Base-by-base conservation (phyloP, 2,113 vertebrate genomes). In the Brachyhypopomus gauderio region DNA sequence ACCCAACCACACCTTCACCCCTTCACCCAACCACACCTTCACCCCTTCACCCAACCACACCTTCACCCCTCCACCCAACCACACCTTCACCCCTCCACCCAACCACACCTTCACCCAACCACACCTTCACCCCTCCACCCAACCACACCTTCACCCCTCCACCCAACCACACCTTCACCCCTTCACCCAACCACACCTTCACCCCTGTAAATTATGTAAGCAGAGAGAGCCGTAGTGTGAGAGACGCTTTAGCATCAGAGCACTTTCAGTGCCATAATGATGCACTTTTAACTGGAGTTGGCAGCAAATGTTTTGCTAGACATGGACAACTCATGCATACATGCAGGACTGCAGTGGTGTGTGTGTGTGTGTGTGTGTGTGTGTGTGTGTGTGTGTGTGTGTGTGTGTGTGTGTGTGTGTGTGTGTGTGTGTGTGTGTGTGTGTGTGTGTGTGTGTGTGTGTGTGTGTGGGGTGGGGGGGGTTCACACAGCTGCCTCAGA, bases 131-230 rank as follows among this genome's bases (percentile, higher is more conserved):
- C 38, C 76, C 69, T 59, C 2, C 52, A 27, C 59, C 14, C 66
- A 55, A 25, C 4, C 38, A 41, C 16, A 84, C 73, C 83, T 78
- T 76, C 75, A 86, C 83, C 85, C 79, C 71, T 84, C 62, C 81
- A 85, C 19, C 23, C 84, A 45, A 11, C 41, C 5, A 0, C 75
- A 84, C 70, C 84, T n/a, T n/a, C 75, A 81, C 62, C 38, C 76
- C 69, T 59, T 3, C 52, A 27, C 59, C 14, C 66, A 55, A 25
- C 4, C 38, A 41, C 16, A 84, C 73, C 83, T 78, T 76, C 75
- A 86, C 83, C 85, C 79, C 85, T 88, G 87, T 92, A 91, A 93
- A 92, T 93, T 91, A 93, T 93, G 89, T 89, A 94, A 93, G 91
- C 85, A 82, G 82, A 83, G 56, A 70, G 77, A 85, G 80, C 59